These are phyloP conservation scores for Plutella xylostella DNA, from an alignment of 2,888 invertebrate species.

Conservation along the genomic window DNA sequence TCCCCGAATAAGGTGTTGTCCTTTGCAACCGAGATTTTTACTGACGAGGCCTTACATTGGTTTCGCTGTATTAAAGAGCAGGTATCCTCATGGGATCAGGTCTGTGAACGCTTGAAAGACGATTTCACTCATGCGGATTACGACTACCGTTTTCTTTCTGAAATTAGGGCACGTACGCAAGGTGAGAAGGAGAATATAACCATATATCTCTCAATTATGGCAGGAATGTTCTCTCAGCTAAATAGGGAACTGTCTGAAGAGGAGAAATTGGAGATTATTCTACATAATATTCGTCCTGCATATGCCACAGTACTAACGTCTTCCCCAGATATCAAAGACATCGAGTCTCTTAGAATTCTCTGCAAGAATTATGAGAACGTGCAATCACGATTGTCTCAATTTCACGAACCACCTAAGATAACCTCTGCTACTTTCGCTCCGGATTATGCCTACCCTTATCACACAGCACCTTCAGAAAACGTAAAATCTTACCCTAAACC, in stretches of 20 bases:
- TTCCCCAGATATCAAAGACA: slow-evolving; percentile 2
- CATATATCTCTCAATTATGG: slow-evolving; percentile 20
- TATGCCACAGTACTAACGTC: slow-evolving; percentile 11
- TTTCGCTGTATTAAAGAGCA: background rate
- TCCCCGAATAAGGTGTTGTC: background rate
- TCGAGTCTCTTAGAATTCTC: slow-evolving; percentile 6
- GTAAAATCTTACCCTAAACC: no score
- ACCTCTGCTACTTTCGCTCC: slow-evolving; percentile 12
- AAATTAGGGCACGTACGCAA: slow-evolving; percentile 7
- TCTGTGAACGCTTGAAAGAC: no score
- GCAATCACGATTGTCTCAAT: slow-evolving; percentile 11
- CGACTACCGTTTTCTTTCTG: slow-evolving; percentile 2
- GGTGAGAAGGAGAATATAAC: slow-evolving; percentile 8
- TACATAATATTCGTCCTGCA: slow-evolving; percentile 9
- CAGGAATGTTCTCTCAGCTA: slow-evolving; percentile 18
- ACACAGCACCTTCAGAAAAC: no score
- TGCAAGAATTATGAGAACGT: slow-evolving; percentile 15
- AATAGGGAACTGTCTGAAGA: slow-evolving; percentile 14
- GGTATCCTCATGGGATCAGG: slow-evolving; percentile 4
- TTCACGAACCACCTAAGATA: slow-evolving; percentile 12
- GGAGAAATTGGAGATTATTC: slow-evolving; percentile 19
- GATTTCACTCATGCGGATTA: background rate
- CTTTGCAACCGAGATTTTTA: slow-evolving; percentile 9
- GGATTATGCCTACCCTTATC: slow-evolving; percentile 13
- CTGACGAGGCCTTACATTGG: slow-evolving; percentile 11